These are phyloP conservation scores for Drosophila varians DNA, from an alignment of 1,140 invertebrate genomes.

Conservation along the genomic window DNA sequence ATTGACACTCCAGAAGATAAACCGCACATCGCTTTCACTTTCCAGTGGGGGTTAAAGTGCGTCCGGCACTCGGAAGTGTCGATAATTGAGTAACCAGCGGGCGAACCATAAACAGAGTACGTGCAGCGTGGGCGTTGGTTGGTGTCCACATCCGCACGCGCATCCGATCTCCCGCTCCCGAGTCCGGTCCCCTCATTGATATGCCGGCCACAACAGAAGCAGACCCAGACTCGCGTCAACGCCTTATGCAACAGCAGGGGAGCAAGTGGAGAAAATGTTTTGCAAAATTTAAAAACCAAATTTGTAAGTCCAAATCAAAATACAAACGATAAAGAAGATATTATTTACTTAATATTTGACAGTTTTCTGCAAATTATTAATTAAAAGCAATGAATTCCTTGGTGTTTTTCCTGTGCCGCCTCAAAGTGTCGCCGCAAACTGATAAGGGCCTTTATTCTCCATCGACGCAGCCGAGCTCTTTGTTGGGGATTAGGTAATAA, in stretches of 20 bases:
- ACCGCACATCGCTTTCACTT: constrained; percentile 68
- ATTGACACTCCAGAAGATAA: constrained; percentile 42
- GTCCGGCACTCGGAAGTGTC: constrained; percentile 59
- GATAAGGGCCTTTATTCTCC: constrained; percentile 25
- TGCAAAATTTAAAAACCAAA: background rate
- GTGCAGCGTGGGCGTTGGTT: constrained; percentile 49
- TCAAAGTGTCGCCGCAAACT: constrained; percentile 16
- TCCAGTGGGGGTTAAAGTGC: constrained; percentile 62
- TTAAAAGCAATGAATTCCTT: too few species aligned
- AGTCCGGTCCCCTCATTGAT: constrained; percentile 61
- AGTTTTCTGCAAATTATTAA: too few species aligned
- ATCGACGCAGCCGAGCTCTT: background rate
- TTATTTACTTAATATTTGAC: too few species aligned
- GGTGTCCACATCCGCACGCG: constrained; percentile 37
- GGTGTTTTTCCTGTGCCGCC: background rate
- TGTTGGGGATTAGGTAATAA: constrained; percentile 59
- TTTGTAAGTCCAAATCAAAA: too few species aligned
- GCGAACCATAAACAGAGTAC: constrained; percentile 10
- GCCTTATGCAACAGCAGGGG: constrained; percentile 50
- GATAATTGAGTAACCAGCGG: constrained; percentile 63
- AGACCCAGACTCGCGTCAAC: constrained; percentile 10
- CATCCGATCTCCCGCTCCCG: constrained; percentile 31
- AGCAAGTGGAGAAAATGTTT: constrained; percentile 1
- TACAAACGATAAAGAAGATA: too few species aligned
- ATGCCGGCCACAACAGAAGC: constrained; percentile 53